Evolutionary conservation across 2,113 vertebrate species (phyloP), one percentile per base, ranked within the genome.

Genomic region (Probosciger aterrimus): DNA sequence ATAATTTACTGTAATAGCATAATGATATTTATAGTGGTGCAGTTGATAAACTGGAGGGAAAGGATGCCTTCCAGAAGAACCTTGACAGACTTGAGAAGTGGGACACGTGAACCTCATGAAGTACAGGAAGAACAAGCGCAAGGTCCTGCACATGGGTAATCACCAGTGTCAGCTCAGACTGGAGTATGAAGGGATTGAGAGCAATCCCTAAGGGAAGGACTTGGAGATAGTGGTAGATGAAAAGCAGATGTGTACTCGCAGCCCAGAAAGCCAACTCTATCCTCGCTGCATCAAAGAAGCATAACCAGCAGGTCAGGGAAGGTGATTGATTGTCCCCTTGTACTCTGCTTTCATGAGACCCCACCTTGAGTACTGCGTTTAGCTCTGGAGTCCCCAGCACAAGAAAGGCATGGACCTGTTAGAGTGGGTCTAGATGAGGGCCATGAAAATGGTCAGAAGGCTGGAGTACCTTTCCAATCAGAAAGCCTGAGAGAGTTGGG

Each of bases 241-340:
- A 63, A 70, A 70, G 13, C 20, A 77, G 18, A 47, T 2, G 4
- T 35, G 16, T 3, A 1, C 24, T 69, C 2, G 0, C 35, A 52
- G 9, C 20, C 49, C 33, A 43, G 57, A 86, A 41, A 3, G 37
- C 44, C n/a, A 10, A 5, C 14, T 0, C 0, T 7, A 8, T 25
- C 44, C 5, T 59, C 63, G 12, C 33, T 35, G 1, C n/a, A 20
- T 64, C 16, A 43, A 39, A 74, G 31, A 24, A 59, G 17, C 0
- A 0, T 41, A 43, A 3, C 37, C 37, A 85, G 55, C 14, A 70
- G 49, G 15, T 76, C 1, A 0, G 4, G 18, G 37, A 18, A 82
- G 31, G 14, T 22, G 24, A 69, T 35, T 76, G 63, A 75, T 41
- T 76, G 63, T 81, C 1, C 30, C 12, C 30, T 39, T 73, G 46